These are phyloP conservation scores for Psittacus erithacus DNA, from an alignment of 2,113 vertebrate species.

Conservation along the genomic window DNA sequence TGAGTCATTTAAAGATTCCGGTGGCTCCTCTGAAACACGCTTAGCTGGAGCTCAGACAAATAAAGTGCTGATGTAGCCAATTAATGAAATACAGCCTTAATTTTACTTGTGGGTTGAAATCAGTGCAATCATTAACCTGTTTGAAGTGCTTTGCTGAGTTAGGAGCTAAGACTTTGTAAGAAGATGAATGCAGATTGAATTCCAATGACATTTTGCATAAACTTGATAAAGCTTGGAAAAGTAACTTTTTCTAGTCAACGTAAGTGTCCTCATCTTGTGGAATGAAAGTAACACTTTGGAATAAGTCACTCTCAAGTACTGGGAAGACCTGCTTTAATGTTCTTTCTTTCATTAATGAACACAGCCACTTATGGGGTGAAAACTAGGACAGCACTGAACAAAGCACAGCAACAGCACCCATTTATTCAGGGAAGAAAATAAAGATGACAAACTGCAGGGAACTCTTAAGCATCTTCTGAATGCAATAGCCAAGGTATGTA, in stretches of 20 bases:
- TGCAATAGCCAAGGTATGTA: neutral
- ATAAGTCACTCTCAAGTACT: neutral
- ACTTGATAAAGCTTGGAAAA: neutral
- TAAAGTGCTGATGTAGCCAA: neutral
- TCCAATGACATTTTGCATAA: neutral
- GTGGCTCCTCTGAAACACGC: neutral
- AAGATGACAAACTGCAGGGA: neutral
- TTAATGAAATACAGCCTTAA: constrained; percentile 17
- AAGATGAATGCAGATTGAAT: constrained; percentile 15
- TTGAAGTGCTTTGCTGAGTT: constrained; percentile 38
- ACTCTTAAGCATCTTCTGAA: neutral
- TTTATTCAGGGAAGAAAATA: neutral
- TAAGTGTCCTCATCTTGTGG: neutral
- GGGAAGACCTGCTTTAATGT: neutral
- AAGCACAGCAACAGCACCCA: neutral
- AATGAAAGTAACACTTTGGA: neutral
- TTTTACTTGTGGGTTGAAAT: constrained; percentile 32
- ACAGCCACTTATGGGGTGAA: neutral
- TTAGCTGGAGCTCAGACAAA: neutral
- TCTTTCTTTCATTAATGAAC: neutral
- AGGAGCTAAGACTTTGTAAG: neutral
- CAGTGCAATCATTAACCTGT: constrained; percentile 40
- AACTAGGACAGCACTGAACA: neutral
- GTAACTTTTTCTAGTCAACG: neutral
- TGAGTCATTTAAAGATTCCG: neutral